Evolutionary conservation across 2,888 invertebrate genomes (phyloP).

Genomic region (Polydrusus pterygomalis): DNA sequence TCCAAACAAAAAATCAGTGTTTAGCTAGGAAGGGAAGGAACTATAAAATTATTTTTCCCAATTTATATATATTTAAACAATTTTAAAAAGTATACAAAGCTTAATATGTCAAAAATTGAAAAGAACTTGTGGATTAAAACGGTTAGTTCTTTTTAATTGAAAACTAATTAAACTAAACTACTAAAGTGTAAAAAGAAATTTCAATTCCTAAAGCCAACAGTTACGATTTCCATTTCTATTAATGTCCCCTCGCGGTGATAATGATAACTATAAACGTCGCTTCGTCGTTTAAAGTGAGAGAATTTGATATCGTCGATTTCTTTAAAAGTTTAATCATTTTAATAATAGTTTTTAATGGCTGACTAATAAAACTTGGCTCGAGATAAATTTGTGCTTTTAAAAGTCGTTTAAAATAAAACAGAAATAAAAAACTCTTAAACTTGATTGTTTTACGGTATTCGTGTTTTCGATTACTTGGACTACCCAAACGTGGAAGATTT

Average conservation of each 20-base stretch:
- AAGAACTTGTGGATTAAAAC: background rate
- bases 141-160: constrained; percentile 29
- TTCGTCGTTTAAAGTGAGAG: constrained; percentile 61
- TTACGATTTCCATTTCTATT: constrained; percentile 53
- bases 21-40: too few species aligned
- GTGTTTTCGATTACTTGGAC: too few species aligned
- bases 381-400: background rate
- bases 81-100: background rate
- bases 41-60: too few species aligned
- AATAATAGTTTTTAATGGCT: constrained; percentile 40
- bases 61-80: background rate
- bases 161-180: constrained; percentile 37
- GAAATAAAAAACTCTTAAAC: too few species aligned
- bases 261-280: too few species aligned
- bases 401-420: background rate
- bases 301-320: constrained; percentile 56
- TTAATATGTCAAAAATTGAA: background rate
- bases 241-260: constrained; percentile 56
- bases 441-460: too few species aligned
- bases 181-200: constrained; percentile 44
- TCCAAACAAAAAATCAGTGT: too few species aligned
- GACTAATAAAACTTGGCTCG: background rate
- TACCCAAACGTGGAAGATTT: too few species aligned
- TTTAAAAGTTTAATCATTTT: constrained; percentile 61
- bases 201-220: constrained; percentile 41